Conservation (phyloP, 2,113 vertebrate species). For the Perognathus longimembris region DNA sequence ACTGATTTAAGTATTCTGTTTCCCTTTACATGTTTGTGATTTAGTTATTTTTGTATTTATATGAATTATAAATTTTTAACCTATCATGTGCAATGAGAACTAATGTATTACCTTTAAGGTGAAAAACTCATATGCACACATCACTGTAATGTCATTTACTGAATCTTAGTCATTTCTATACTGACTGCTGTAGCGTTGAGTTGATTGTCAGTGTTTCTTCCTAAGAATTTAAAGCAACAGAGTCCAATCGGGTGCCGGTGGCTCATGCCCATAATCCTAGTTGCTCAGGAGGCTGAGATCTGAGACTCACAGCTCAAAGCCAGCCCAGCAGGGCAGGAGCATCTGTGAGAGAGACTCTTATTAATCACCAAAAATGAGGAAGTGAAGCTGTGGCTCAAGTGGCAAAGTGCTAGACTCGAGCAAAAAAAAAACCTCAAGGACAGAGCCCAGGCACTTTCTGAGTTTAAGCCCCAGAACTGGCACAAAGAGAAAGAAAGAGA, state of each 20-base stretch:
- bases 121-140: background rate
- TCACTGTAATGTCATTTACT: background rate
- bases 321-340: no score
- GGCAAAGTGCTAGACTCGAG: no score
- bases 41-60: background rate
- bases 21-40: background rate
- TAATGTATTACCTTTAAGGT: background rate
- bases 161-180: background rate
- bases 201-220: background rate
- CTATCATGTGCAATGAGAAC: background rate
- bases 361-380: no score
- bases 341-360: no score
- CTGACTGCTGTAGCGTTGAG: background rate
- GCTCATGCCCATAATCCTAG: no score
- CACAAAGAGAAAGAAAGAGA: background rate
- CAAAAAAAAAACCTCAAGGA: no score
- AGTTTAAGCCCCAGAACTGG: no score
- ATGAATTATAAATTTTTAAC: constrained; percentile 17
- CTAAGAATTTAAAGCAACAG: constrained; percentile 23
- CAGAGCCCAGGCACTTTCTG: no score
- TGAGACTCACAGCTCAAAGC: no score
- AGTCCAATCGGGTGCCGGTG: no score
- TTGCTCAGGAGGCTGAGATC: no score
- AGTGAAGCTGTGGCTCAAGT: no score
- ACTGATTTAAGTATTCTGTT: background rate